Percentiles rank a stretch among this genome's conserved stretches.
Evolutionary conservation across 2,797 vertebrate genomes (phyloP).

Genomic region (Halcyon chelicuti): DNA sequence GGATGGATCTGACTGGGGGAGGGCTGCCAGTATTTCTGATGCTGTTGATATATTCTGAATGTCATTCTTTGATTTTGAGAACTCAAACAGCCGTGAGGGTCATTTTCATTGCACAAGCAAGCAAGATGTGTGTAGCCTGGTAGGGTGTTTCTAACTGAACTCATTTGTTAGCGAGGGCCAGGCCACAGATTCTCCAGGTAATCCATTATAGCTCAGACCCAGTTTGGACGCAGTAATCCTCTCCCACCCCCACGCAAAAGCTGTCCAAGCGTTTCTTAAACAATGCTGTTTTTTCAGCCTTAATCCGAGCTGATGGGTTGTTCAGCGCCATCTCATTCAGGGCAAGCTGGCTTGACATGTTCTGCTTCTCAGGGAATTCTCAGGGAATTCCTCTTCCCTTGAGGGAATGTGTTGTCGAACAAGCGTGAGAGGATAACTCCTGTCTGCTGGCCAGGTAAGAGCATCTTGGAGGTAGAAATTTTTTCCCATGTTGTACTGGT

Average conservation of each 20-base stretch:
- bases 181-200: neutral
- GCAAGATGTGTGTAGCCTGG: neutral
- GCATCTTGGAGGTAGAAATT: neutral
- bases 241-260: conserved; percentile 49
- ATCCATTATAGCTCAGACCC: conserved; percentile 30
- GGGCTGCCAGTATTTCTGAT: neutral
- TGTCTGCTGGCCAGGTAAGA: neutral
- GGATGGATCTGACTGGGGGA: neutral
- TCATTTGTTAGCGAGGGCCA: neutral
- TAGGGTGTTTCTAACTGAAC: neutral
- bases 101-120: rapidly evolving
- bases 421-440: neutral
- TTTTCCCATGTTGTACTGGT: neutral
- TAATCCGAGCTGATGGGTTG: neutral
- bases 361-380: neutral
- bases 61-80: neutral
- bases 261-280: conserved; percentile 21
- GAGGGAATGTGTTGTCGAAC: neutral
- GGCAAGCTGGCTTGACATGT: neutral
- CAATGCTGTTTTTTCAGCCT: neutral
- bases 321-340: neutral
- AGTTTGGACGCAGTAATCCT: conserved; percentile 52
- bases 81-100: rapidly evolving
- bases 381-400: neutral
- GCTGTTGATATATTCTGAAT: neutral